Evolutionary conservation across 2,888 invertebrate species (phyloP), one percentile per base, ranked within the genome.

Genomic region (Diplazon laetatorius): DNA sequence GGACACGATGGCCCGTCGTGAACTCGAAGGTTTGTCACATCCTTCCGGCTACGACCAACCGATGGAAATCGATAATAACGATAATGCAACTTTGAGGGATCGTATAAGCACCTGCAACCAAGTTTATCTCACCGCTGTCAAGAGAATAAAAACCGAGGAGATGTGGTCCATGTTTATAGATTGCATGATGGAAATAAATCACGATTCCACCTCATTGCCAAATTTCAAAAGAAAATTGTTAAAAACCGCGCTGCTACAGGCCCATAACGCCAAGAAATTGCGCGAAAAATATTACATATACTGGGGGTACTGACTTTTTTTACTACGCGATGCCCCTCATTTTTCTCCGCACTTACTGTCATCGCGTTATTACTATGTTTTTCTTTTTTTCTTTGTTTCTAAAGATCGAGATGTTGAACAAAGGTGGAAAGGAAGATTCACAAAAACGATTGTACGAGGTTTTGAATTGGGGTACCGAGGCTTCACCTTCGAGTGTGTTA

Each of bases 1-100:
- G 94, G 93, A 94, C 84, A 91, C 92, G 5, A 88, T 94, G 86
- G 94, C 94, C 0, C 92, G 93, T 80, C 91, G 94, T 1, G 94
- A 94, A 86, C 85, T 93, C n/a, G 92, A 92, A 83, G 93, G 93
- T 46, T 83, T 89, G 65, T 84, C 82, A 66, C 86, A 86, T 77
- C 89, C 87, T 81, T 83, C 82, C 44, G 82, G 62, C 80, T 76
- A 82, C 14, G 78, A 85, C 16, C 69, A 60, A 12, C 8, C 77
- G 4, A 85, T 87, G 85, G 85, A 88, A 69, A 63, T 84, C 14
- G 87, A 88, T 55, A 81, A 48, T 66, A 57, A 78, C 1, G 85
- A 86, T 66, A 81, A 85, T 44, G 87, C 82, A 44, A 88, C 92
- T 0, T 79, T 92, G 20, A 91, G 91, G 78, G 88, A 90, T 70